Conservation (phyloP, 1,140 invertebrate genomes). For the Nephotettix cincticeps region DNA sequence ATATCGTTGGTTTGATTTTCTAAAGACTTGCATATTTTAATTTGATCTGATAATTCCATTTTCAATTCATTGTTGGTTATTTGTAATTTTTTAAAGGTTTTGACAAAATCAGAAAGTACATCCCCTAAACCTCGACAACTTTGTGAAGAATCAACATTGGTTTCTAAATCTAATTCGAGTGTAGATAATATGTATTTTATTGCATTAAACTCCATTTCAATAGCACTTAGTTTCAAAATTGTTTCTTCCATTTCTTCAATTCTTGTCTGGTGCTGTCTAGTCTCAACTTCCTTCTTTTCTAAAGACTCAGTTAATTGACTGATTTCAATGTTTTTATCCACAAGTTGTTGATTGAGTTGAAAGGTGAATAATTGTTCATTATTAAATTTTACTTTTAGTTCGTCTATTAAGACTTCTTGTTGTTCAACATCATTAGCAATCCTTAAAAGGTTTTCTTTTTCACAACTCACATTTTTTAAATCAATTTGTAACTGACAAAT, state of each 20-base stretch:
- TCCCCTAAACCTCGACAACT: too few species aligned
- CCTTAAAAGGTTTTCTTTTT: too few species aligned
- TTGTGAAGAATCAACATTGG: too few species aligned
- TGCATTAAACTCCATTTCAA: neutral
- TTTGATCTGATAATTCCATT: neutral
- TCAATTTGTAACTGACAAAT: neutral
- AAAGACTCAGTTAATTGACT: neutral
- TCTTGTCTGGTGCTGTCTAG: neutral
- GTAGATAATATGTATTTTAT: neutral
- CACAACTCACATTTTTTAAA: neutral
- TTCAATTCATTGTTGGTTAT: neutral
- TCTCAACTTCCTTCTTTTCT: neutral
- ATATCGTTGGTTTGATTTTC: constrained; percentile 1
- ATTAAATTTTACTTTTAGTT: neutral
- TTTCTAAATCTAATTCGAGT: too few species aligned
- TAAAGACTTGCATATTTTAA: neutral
- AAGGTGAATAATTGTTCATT: neutral
- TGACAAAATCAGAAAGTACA: too few species aligned
- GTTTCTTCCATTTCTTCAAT: neutral
- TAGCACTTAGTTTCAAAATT: neutral
- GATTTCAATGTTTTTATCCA: neutral
- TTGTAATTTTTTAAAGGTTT: too few species aligned
- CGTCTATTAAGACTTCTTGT: neutral
- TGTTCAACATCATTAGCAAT: neutral
- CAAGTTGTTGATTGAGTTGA: neutral